Base-by-base conservation (phyloP, 2,888 invertebrate species). In the Euzophera pinguis region DNA sequence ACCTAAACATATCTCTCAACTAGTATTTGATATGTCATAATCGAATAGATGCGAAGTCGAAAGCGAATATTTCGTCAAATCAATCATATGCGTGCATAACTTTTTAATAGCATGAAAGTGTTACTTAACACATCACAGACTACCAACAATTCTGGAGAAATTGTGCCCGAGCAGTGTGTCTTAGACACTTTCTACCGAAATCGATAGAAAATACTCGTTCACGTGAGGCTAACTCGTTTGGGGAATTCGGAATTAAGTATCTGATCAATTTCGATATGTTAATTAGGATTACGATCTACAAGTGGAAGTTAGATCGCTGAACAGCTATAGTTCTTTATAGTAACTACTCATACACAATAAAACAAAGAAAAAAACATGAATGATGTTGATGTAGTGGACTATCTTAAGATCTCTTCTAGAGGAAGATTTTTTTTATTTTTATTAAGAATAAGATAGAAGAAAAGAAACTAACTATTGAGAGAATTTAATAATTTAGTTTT, bases 61-160 rank as follows among this genome's bases (percentile, higher is more conserved):
- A 51, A 43, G 35, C 13, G 22, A 41, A 13, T 16, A 50, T 50
- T 50, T 37, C 16, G 22, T 17, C 17, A 37, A 50, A 51, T 43
- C 41, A 50, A 35, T 53, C 52, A 53, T 53, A 67, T 70, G 78
- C 78, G 79, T 78, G 75, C 60, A 56, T 63, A 60, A 56, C 55
- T 64, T 61, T 65, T 78, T 69, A 68, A 70, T 67, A 57, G 61
- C 56, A 65, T 63, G 66, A 65, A 60, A 56, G 53, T 45, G 53
- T 54, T 50, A 22, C 22, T 22, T 22, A 35, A 54, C 16, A 32
- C 39, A 27, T 43, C 32, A 32, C 32, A 37, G 41, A 32, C 43
- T 35, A 16, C n/a, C 22, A 29, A 47, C 13, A 10, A 35, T 49
- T 34, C 12, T 43, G 43, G 51, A 22, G 51, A 51, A 51, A 51